These are phyloP conservation scores for Cryptus armator DNA, from an alignment of 2,888 invertebrate species.

Conservation along the genomic window DNA sequence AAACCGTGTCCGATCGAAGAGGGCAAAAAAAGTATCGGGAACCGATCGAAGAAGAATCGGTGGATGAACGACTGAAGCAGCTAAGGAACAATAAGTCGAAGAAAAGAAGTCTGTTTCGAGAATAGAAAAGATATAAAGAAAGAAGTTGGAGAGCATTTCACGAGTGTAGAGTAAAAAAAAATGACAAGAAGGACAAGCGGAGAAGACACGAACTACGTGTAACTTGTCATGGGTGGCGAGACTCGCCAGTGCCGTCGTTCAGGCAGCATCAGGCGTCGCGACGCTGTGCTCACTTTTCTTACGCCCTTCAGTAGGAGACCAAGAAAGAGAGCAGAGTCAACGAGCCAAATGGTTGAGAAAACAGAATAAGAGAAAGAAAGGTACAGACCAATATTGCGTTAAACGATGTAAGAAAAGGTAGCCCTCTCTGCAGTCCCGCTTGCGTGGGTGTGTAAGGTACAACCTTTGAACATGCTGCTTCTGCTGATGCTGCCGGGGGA, in stretches of 20 bases:
- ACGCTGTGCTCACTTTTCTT: conserved; percentile 60
- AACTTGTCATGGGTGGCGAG: conserved; percentile 65
- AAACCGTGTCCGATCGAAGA: conserved; percentile 67
- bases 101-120: conserved; percentile 46
- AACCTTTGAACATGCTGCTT: conserved; percentile 66
- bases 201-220: conserved; percentile 58
- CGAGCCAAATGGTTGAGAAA: conserved; percentile 37
- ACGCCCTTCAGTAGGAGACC: conserved; percentile 13
- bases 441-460: conserved; percentile 67
- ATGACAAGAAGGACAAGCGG: conserved; percentile 38
- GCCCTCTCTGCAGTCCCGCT: conserved; percentile 41
- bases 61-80: conserved; percentile 43
- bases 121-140: conserved; percentile 32
- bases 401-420: conserved; percentile 70
- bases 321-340: conserved; percentile 27
- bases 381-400: conserved; percentile 69
- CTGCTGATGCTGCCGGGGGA: conserved; percentile 50
- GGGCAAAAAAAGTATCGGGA: conserved; percentile 58
- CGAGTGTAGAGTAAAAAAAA: conserved; percentile 12
- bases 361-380: conserved; percentile 21
- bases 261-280: conserved; percentile 53
- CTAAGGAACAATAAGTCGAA: conserved; percentile 18
- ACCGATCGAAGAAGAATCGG: conserved; percentile 64
- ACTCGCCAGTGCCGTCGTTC: conserved; percentile 53
- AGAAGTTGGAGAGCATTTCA: conserved; percentile 12